Base-by-base conservation (phyloP, 2,113 vertebrate species). In the Halcyon malimbica region DNA sequence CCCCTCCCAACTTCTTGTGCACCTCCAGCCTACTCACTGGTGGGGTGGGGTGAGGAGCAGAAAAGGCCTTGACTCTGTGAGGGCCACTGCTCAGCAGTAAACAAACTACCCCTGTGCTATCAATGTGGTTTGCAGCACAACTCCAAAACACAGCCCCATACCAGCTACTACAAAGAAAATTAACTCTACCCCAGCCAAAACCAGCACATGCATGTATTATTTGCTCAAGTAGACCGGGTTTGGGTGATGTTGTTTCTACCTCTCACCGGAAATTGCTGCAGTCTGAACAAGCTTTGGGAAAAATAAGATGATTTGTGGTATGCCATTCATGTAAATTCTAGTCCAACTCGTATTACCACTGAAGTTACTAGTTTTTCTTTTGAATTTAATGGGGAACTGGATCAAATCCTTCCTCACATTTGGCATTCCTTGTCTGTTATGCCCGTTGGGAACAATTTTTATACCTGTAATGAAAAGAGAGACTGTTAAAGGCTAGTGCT, bases 301-400 rank as follows among this genome's bases (percentile, higher is more conserved):
- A 46, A 83, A 83, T 76, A n/a, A 94, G 78, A 81, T 64, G 24
- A 48, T 83, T 68, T 51, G 24, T 83, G 23, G 19, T 53, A 28
- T 60, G 53, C 78, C 14, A 2, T 50, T 92, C 60, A 6, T 78
- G 68, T 77, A 76, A 64, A 39, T 87, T 87, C 80, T 51, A 54
- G 65, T 81, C 74, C 89, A 81, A 2, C 41, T 93, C 54, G 63
- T 89, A 21, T 84, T 93, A 73, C 51, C 81, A 60, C 4, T 11
- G 44, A 83, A 94, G 69, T 71, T 82, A 83, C 48, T 81, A 69
- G 69, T 35, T 95, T 93, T 84, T 76, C 53, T 79, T 85, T 68
- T 39, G 31, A 89, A 69, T 96, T 89, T 94, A 92, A 63, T 89
- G 63, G 41, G 53, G 77, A 80, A 50, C 76, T 76, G 77, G 51